Conservation (phyloP, 2,113 vertebrate genomes). For the Xenopus laevis region DNA sequence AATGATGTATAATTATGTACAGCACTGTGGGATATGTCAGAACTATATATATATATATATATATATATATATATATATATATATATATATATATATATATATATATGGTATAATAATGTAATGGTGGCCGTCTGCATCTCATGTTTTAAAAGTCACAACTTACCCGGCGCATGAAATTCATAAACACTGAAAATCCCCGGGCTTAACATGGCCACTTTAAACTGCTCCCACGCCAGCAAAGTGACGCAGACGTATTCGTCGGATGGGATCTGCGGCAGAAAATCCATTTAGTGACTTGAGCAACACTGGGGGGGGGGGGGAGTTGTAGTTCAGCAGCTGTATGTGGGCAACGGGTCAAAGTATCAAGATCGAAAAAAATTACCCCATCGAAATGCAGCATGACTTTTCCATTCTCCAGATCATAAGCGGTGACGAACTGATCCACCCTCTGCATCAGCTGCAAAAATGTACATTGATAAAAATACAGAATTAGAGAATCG, state of each 20-base stretch:
- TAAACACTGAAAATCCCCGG: constrained; percentile 75
- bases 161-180: constrained; percentile 74
- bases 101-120: too few species aligned
- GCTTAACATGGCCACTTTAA: constrained; percentile 65
- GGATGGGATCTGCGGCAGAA: constrained; percentile 67
- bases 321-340: too few species aligned
- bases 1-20: too few species aligned
- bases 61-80: too few species aligned
- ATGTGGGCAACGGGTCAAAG: too few species aligned
- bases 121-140: background rate
- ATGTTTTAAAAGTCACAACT: background rate
- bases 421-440: constrained; percentile 70
- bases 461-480: background rate
- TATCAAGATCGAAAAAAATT: too few species aligned
- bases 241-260: constrained; percentile 65
- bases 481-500: too few species aligned
- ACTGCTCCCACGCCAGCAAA: constrained; percentile 70
- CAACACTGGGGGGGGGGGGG: too few species aligned
- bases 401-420: constrained; percentile 71
- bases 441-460: constrained; percentile 74
- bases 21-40: too few species aligned
- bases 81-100: too few species aligned
- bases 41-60: too few species aligned
- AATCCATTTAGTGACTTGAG: background rate
- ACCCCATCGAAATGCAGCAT: constrained; percentile 77